A percentile compares a stretch with the other conserved stretches of the same genome.
These are phyloP conservation scores for Thomomys bottae DNA, from an alignment of 2,113 vertebrate genomes.

Conservation along the genomic window DNA sequence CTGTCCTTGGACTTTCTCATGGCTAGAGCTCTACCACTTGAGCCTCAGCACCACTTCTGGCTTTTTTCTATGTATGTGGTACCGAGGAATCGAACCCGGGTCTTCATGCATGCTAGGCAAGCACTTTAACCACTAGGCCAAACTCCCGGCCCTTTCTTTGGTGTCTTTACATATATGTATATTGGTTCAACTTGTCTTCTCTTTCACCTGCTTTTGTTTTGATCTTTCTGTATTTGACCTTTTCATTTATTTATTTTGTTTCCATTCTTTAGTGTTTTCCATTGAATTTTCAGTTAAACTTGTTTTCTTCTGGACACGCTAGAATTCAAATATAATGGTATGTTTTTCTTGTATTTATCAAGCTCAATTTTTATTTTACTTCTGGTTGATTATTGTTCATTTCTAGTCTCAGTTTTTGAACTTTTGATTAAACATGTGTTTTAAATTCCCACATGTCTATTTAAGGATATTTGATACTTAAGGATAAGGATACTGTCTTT, in stretches of 20 bases:
- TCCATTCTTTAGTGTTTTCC: background rate
- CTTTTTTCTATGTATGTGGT: no score
- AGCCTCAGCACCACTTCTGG: no score
- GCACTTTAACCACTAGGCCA: no score
- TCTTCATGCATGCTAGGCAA: no score
- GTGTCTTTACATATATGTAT: background rate
- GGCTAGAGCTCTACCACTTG: no score
- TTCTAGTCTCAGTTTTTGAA: slow-evolving; percentile 52
- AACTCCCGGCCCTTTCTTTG: no score
- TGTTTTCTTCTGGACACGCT: background rate
- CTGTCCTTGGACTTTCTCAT: no score
- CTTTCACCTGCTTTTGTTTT: background rate
- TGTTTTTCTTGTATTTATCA: slow-evolving; percentile 3
- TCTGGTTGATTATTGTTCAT: slow-evolving; percentile 30
- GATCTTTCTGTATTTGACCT: background rate
- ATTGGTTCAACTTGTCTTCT: background rate
- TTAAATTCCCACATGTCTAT: background rate
- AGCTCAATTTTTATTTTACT: slow-evolving; percentile 32
- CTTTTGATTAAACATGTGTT: slow-evolving; percentile 43
- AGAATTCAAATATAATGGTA: slow-evolving; percentile 9
- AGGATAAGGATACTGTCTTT: no score
- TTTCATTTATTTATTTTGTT: slow-evolving; percentile 35
- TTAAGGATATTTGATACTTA: slow-evolving; percentile 36
- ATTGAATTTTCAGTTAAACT: slow-evolving; percentile 43
- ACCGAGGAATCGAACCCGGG: no score